Conservation (phyloP, 92 coral and sea anemone genomes). For the Micromussa lordhowensis region DNA sequence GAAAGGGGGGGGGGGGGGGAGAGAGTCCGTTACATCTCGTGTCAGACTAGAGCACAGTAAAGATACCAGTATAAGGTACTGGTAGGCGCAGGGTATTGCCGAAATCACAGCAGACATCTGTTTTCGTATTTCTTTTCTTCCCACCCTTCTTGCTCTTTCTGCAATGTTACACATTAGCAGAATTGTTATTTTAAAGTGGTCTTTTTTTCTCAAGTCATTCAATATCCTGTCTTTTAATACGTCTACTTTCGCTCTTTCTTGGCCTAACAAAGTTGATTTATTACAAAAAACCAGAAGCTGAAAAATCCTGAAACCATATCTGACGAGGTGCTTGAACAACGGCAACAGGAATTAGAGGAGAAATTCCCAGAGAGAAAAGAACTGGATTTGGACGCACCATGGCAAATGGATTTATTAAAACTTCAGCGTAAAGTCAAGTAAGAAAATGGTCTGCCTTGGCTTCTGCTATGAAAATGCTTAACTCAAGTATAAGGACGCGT, state of each 20-base stretch:
- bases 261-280: neutral
- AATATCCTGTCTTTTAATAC: neutral
- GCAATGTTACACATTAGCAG: neutral
- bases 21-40: no score
- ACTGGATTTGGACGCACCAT: slow-evolving; percentile 91
- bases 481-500: neutral
- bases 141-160: neutral
- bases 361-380: slow-evolving; percentile 97
- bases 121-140: no score
- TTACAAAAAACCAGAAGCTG: slow-evolving; percentile 35
- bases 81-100: no score
- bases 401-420: slow-evolving; percentile 87
- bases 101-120: no score
- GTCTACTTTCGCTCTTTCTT: neutral
- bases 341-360: slow-evolving; percentile 90
- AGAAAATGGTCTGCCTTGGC: neutral
- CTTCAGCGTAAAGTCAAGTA: slow-evolving; percentile 96
- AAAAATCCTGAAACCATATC: slow-evolving; percentile 54
- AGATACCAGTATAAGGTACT: no score
- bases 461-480: neutral
- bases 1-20: no score
- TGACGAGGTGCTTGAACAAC: slow-evolving; percentile 77
- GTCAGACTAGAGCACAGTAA: no score
- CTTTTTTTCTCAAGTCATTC: no score
- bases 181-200: neutral